Percentiles rank a stretch among this genome's conserved stretches.
These are phyloP conservation scores for Xyliphius kryptos DNA, from an alignment of 2,113 vertebrate species.

Conservation along the genomic window DNA sequence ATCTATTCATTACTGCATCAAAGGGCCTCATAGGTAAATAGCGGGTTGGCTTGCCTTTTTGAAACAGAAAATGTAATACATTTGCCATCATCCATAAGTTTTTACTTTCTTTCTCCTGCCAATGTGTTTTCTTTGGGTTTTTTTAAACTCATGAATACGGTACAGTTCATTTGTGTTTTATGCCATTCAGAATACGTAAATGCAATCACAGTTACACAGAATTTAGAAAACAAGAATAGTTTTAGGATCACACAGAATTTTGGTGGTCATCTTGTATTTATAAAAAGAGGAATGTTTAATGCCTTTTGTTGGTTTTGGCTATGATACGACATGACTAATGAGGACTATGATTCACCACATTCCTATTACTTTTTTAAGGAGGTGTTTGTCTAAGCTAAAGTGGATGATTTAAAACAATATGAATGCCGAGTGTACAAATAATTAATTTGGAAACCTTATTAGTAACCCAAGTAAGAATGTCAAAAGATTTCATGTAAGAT, in stretches of 20 bases:
- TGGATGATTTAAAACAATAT: background rate
- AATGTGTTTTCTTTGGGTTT: constrained; percentile 5
- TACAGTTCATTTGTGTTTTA: constrained; percentile 4
- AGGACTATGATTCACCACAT: background rate
- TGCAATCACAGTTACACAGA: too few relatives aligned
- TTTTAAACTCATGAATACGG: too few relatives aligned
- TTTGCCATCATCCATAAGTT: constrained; percentile 28
- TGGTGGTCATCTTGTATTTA: background rate
- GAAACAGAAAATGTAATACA: constrained; percentile 43
- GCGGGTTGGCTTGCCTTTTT: constrained; percentile 31
- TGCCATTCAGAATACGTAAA: background rate
- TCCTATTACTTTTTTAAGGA: background rate
- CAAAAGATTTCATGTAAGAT: background rate
- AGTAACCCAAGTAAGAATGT: background rate
- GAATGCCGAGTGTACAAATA: background rate
- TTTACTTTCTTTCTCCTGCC: constrained; percentile 11
- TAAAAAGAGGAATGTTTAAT: background rate
- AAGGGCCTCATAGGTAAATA: constrained; percentile 49
- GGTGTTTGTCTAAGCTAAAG: constrained; percentile 1
- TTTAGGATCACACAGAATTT: background rate
- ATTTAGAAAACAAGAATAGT: background rate
- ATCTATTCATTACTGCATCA: constrained; percentile 63
- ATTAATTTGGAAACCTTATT: background rate
- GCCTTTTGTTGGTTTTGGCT: background rate
- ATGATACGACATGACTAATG: constrained; percentile 12